These are phyloP conservation scores for Platichthys flesus DNA, from an alignment of 2,113 vertebrate species.

Conservation along the genomic window DNA sequence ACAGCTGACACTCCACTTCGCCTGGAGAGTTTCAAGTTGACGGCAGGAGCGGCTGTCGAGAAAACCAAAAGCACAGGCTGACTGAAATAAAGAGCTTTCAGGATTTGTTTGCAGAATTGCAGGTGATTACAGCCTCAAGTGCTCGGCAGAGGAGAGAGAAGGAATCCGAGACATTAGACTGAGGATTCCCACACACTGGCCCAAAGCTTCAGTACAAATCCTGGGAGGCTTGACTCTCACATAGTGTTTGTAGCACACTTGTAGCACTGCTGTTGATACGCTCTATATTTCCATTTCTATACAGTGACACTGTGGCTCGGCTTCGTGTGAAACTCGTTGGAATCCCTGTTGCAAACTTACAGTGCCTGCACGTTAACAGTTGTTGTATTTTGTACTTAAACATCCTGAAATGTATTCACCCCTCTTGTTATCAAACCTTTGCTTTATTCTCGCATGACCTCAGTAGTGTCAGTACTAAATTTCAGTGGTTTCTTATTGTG, in stretches of 20 bases:
- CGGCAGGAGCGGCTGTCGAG: neutral
- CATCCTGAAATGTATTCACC: conserved; percentile 7
- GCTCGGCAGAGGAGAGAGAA: conserved; percentile 10
- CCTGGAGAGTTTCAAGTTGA: neutral
- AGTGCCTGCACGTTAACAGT: conserved; percentile 30
- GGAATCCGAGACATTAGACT: conserved; percentile 30
- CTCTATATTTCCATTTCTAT: conserved; percentile 20
- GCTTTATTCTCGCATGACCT: conserved; percentile 46
- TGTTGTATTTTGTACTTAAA: conserved; percentile 37
- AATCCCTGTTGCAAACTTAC: conserved; percentile 32
- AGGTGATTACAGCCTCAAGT: neutral
- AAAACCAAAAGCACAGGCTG: neutral
- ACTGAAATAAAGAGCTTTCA: neutral
- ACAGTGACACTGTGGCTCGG: conserved; percentile 33
- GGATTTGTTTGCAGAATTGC: neutral
- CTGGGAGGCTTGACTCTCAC: conserved; percentile 1
- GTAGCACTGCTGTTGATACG: conserved; percentile 44
- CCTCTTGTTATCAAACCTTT: conserved; percentile 12
- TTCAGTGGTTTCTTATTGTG: conserved; percentile 47
- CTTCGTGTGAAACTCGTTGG: conserved; percentile 37
- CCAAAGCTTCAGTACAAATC: conserved; percentile 21
- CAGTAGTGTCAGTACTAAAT: conserved; percentile 24
- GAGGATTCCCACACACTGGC: conserved; percentile 10
- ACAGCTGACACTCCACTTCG: neutral
- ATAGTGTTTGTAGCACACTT: conserved; percentile 47